These are phyloP conservation scores for Trichogramma evanescens DNA, from an alignment of 2,888 invertebrate species.

Conservation along the genomic window DNA sequence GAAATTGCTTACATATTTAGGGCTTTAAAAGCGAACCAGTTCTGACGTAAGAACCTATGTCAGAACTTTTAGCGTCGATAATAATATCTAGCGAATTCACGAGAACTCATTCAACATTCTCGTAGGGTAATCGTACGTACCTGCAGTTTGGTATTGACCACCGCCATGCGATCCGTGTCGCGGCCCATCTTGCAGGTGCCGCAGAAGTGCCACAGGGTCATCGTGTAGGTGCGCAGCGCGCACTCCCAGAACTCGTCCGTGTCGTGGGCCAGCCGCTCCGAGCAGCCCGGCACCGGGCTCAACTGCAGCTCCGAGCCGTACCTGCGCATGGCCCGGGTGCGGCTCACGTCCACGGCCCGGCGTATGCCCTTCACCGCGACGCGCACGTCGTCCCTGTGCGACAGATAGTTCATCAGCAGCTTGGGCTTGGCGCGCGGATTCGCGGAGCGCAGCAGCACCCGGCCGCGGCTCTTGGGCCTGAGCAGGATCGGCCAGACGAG, in stretches of 20 bases:
- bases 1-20: too few relatives aligned
- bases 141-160: constrained; percentile 57
- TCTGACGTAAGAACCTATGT: too few relatives aligned
- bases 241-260: constrained; percentile 62
- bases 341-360: constrained; percentile 51
- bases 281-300: constrained; percentile 52
- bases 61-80: not conserved
- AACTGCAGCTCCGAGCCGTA: constrained; percentile 52
- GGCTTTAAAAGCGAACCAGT: too few relatives aligned
- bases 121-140: too few relatives aligned
- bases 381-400: constrained; percentile 54
- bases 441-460: constrained; percentile 53
- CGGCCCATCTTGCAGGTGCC: constrained; percentile 67
- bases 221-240: constrained; percentile 51
- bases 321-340: constrained; percentile 53
- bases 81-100: not conserved
- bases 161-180: constrained; percentile 51
- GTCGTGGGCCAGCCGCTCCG: constrained; percentile 44
- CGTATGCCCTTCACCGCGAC: constrained; percentile 54
- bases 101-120: not conserved
- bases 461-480: constrained; percentile 59
- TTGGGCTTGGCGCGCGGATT: constrained; percentile 59
- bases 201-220: constrained; percentile 57
- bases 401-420: constrained; percentile 63
- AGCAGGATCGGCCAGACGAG: constrained; percentile 51